Evolutionary conservation across 2,797 vertebrate species (phyloP).

Genomic region (Emys orbicularis): DNA sequence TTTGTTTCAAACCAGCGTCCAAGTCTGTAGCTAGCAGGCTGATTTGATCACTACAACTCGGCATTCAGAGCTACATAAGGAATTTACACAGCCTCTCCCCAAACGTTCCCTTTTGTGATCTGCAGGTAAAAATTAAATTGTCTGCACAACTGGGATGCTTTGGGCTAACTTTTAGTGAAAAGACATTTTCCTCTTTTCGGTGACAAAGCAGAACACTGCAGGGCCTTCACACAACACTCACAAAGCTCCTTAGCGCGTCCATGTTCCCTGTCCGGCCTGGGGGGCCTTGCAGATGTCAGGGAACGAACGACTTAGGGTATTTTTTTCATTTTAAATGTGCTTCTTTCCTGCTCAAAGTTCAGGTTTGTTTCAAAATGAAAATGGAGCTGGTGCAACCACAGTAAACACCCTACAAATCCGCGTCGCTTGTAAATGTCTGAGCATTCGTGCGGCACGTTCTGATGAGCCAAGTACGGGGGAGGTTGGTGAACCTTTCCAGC

Average conservation of each 20-base stretch:
- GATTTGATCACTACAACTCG: too few species aligned
- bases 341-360: not conserved
- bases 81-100: not conserved
- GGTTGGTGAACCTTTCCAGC: too few species aligned
- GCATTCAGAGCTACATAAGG: not conserved
- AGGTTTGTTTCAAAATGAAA: not conserved
- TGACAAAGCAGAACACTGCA: too few species aligned
- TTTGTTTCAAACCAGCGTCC: too few species aligned
- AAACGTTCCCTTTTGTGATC: not conserved
- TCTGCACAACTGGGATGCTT: not conserved
- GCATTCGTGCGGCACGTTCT: not conserved
- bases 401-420: too few species aligned
- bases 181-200: not conserved
- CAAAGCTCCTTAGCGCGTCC: too few species aligned
- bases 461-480: not conserved
- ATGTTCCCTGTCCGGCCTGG: not conserved
- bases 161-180: not conserved
- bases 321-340: not conserved
- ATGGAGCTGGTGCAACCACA: not conserved
- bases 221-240: not conserved
- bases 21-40: too few species aligned
- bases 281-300: not conserved
- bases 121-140: too few species aligned
- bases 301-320: not conserved
- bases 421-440: too few species aligned